Conservation (phyloP, 2,113 vertebrate species). For the Tautogolabrus adspersus region DNA sequence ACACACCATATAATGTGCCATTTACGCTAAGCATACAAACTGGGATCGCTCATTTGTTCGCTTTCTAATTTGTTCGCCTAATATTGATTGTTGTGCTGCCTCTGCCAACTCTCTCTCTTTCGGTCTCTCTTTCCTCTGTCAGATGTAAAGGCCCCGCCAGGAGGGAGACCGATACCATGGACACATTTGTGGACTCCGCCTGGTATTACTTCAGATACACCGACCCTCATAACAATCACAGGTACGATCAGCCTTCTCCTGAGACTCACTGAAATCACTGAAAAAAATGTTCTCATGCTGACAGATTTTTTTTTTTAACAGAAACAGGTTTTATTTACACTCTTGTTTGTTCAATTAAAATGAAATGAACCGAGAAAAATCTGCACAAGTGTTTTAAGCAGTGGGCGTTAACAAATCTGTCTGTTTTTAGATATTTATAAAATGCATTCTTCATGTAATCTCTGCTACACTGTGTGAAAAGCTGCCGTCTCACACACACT, state of each 20-base stretch:
- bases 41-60: slow-evolving; percentile 35
- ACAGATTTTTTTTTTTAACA: slow-evolving; percentile 20
- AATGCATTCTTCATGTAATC: not conserved
- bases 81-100: slow-evolving; percentile 27
- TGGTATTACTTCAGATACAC: slow-evolving; percentile 98
- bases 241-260: slow-evolving; percentile 77
- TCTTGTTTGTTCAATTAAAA: slow-evolving; percentile 4
- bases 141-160: slow-evolving; percentile 90
- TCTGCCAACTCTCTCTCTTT: slow-evolving; percentile 24
- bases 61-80: slow-evolving; percentile 40
- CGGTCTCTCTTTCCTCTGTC: slow-evolving; percentile 22
- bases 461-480: slow-evolving; percentile 1
- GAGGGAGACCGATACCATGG: slow-evolving; percentile 97
- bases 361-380: slow-evolving; percentile 3
- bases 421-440: slow-evolving; percentile 23
- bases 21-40: slow-evolving; percentile 51
- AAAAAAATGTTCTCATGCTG: not conserved
- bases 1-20: slow-evolving; percentile 45
- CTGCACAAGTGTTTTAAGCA: not conserved
- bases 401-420: slow-evolving; percentile 17
- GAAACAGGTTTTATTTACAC: slow-evolving; percentile 20
- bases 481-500: not conserved
- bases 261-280: not conserved
- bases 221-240: slow-evolving; percentile 88
- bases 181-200: slow-evolving; percentile 96